A percentile compares a stretch with the other conserved stretches of the same genome.
Evolutionary conservation across 1,140 invertebrate genomes (phyloP).

Genomic region (Drosophila albomicans): DNA sequence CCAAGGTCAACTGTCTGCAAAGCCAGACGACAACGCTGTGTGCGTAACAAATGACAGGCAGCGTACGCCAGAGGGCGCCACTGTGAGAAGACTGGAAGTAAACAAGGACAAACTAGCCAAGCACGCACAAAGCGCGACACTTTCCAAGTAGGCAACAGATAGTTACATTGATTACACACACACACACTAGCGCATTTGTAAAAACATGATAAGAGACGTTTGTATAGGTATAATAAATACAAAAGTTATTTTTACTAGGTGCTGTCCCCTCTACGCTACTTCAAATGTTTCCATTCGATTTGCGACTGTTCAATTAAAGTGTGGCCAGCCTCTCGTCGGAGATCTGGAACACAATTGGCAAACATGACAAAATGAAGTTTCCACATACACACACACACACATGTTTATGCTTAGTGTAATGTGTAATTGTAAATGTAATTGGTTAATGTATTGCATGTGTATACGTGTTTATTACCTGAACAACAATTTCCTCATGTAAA

Average conservation of each 20-base stretch:
- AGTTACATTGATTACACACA: slow-evolving; percentile 6
- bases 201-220: slow-evolving; percentile 1
- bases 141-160: slow-evolving; percentile 16
- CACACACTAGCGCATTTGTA: not conserved
- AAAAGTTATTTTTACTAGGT: not conserved
- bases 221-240: not conserved
- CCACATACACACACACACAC: slow-evolving; percentile 5
- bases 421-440: too few relatives aligned
- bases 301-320: not conserved
- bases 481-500: slow-evolving; percentile 42
- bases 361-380: slow-evolving; percentile 27
- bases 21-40: slow-evolving; percentile 17
- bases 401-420: not conserved
- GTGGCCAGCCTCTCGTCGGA: slow-evolving; percentile 7
- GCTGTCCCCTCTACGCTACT: not conserved
- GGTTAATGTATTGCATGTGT: not conserved
- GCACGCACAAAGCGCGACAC: not conserved
- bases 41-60: slow-evolving; percentile 12
- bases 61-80: not conserved
- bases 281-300: not conserved
- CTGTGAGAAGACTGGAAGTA: slow-evolving; percentile 1
- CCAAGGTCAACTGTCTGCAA: slow-evolving; percentile 55
- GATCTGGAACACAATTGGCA: slow-evolving; percentile 17
- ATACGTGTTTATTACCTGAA: slow-evolving; percentile 40
- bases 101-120: slow-evolving; percentile 15